A percentile compares a stretch with the other conserved stretches of the same genome.
Evolutionary conservation across 2,888 invertebrate species (phyloP).

Genomic region (Dryomyza anilis): DNA sequence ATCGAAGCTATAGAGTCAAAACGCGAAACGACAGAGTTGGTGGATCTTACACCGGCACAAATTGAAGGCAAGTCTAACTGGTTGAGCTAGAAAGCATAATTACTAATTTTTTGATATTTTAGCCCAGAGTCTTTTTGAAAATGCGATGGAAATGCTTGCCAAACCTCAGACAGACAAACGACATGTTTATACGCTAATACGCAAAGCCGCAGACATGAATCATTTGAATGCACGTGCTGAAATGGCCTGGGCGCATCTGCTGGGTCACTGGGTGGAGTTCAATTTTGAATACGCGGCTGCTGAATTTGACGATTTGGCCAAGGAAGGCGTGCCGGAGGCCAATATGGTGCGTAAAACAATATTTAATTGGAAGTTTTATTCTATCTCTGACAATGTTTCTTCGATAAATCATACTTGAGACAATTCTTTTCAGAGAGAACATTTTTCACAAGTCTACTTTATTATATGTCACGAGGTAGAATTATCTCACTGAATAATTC

Average conservation of each 20-base stretch:
- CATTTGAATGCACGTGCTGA: constrained; percentile 82
- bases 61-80: constrained; percentile 66
- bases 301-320: constrained; percentile 77
- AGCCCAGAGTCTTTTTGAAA: constrained; percentile 79
- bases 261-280: constrained; percentile 80
- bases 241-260: constrained; percentile 86
- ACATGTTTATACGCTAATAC: constrained; percentile 76
- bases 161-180: constrained; percentile 74
- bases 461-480: too few relatives aligned
- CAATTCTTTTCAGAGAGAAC: too few relatives aligned
- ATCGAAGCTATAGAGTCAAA: constrained; percentile 45
- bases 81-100: too few relatives aligned
- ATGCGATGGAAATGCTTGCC: constrained; percentile 72
- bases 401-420: too few relatives aligned
- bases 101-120: constrained; percentile 13
- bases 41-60: constrained; percentile 60
- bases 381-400: too few relatives aligned
- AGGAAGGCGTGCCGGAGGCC: constrained; percentile 81
- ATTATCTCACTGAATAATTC: too few relatives aligned
- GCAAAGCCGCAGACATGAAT: constrained; percentile 79
- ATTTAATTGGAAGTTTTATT: neutral
- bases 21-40: constrained; percentile 44
- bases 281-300: constrained; percentile 76
- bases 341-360: constrained; percentile 72
- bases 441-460: too few relatives aligned